Percentiles rank a stretch among this genome's conserved stretches.
Evolutionary conservation across 2,113 vertebrate species (phyloP).

Genomic region (Odontesthes bonariensis): DNA sequence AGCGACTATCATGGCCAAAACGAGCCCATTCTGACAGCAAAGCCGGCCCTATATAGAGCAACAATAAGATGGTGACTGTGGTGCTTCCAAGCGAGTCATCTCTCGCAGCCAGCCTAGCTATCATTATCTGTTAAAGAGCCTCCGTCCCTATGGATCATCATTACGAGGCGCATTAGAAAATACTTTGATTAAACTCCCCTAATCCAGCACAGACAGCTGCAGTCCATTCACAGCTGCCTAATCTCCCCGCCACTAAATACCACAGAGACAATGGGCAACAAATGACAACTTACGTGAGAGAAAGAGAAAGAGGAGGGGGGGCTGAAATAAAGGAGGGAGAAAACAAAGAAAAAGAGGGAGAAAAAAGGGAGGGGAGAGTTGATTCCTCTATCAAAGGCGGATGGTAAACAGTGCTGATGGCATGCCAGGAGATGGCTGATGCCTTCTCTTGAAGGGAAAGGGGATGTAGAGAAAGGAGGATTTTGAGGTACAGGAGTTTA

Average conservation of each 20-base stretch:
- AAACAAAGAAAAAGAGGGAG: slow-evolving; percentile 64
- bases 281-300: slow-evolving; percentile 80
- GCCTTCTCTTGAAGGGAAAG: slow-evolving; percentile 45
- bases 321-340: slow-evolving; percentile 51
- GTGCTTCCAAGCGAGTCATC: slow-evolving; percentile 89
- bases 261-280: slow-evolving; percentile 94
- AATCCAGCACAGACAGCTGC: slow-evolving; percentile 98
- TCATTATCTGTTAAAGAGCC: slow-evolving; percentile 99
- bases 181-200: slow-evolving; percentile 99
- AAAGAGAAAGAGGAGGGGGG: slow-evolving; percentile 2
- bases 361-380: slow-evolving; percentile 48
- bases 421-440: slow-evolving; percentile 61
- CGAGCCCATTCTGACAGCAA: slow-evolving; percentile 15
- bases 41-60: slow-evolving; percentile 77
- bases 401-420: slow-evolving; percentile 66
- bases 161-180: slow-evolving; percentile 98
- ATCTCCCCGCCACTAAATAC: slow-evolving; percentile 92
- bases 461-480: slow-evolving; percentile 32
- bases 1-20: slow-evolving; percentile 20
- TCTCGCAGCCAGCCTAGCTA: slow-evolving; percentile 87
- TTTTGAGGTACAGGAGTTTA: slow-evolving; percentile 42
- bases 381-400: slow-evolving; percentile 63
- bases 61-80: slow-evolving; percentile 56
- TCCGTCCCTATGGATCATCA: slow-evolving; percentile 97
- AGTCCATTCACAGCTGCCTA: slow-evolving; percentile 97